These are phyloP conservation scores for Leistus spinibarbis DNA, from an alignment of 2,888 invertebrate species.

Conservation along the genomic window DNA sequence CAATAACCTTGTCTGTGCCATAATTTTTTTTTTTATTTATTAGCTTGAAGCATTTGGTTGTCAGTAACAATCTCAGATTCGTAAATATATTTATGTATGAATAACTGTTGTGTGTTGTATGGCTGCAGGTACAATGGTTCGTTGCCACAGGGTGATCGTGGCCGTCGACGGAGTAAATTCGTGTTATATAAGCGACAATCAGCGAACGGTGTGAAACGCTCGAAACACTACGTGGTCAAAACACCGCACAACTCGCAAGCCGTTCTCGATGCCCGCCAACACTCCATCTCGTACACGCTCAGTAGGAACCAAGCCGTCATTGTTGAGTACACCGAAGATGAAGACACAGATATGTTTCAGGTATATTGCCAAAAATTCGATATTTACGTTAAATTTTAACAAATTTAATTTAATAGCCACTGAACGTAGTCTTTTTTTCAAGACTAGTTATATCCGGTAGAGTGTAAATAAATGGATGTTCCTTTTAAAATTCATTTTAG, in stretches of 20 bases:
- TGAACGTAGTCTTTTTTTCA: too few relatives aligned
- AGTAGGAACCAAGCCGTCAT: constrained; percentile 96
- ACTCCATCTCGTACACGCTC: constrained; percentile 96
- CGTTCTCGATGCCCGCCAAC: constrained; percentile 90
- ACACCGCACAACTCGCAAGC: constrained; percentile 95
- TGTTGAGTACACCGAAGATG: constrained; percentile 96
- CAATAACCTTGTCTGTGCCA: too few relatives aligned
- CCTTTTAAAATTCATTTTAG: background rate
- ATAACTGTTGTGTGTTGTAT: constrained; percentile 40
- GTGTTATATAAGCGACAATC: constrained; percentile 82
- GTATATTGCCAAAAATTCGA: constrained; percentile 69
- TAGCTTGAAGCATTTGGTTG: too few relatives aligned
- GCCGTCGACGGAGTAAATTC: constrained; percentile 93
- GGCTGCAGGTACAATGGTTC: constrained; percentile 88
- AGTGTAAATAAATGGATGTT: background rate
- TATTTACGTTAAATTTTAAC: too few relatives aligned
- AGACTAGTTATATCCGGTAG: background rate
- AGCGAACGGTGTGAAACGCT: constrained; percentile 92
- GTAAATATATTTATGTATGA: too few relatives aligned
- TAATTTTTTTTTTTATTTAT: too few relatives aligned
- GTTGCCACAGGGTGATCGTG: constrained; percentile 87
- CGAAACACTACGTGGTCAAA: constrained; percentile 94
- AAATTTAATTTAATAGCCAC: too few relatives aligned
- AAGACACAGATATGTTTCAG: constrained; percentile 99
- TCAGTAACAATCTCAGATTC: too few relatives aligned